Base-by-base conservation (phyloP, 2,113 vertebrate genomes). In the Pelecanus crispus region DNA sequence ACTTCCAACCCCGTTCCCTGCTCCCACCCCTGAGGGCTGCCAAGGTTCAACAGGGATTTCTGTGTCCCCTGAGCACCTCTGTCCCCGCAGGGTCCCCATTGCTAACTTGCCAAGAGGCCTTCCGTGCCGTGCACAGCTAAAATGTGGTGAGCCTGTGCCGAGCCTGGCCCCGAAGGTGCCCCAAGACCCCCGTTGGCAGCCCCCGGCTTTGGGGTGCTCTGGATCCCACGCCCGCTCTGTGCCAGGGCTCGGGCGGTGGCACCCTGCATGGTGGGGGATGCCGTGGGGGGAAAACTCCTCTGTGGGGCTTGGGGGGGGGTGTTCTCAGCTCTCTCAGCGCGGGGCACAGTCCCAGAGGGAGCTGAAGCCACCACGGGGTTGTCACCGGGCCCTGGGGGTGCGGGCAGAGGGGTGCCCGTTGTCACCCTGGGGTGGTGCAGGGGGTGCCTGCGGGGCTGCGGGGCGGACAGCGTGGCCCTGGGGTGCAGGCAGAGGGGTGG, bases 221-320 rank as follows among this genome's bases (percentile, higher is more conserved):
- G 79, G 36, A 28, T 6, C 67, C 71, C 2, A 15, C 12, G 34
- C 45, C 50, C 2, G 2, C 49, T 9, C 47, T 1, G 26, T 15
- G 49, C 53, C 0, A 0, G 71, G 67, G 28, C 17, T n/a, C 1
- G 47, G 44, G 10, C 17, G 19, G n/a, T 4, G 1, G 12, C 44
- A 73, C 40, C 59, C 53, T 4, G 1, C 36, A 7, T 2, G 1
- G 15, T 7, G 2, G 13, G 16, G 32, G 19, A 10, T 13, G 26
- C 26, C 0, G 11, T 1, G 17, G 32, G 17, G 1, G 25, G 18
- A 34, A 13, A 21, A 1, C 9, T 26, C 21, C 44, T 13, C 34
- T 2, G n/a, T 0, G 4, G 55, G 26, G 7, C 2, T 2, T 2
- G 45, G 17, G 45, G 6, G 7, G 19, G 24, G n/a, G 12, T 2